Evolutionary conservation across 1,140 invertebrate genomes (phyloP).

Genomic region (Drosophila erecta): DNA sequence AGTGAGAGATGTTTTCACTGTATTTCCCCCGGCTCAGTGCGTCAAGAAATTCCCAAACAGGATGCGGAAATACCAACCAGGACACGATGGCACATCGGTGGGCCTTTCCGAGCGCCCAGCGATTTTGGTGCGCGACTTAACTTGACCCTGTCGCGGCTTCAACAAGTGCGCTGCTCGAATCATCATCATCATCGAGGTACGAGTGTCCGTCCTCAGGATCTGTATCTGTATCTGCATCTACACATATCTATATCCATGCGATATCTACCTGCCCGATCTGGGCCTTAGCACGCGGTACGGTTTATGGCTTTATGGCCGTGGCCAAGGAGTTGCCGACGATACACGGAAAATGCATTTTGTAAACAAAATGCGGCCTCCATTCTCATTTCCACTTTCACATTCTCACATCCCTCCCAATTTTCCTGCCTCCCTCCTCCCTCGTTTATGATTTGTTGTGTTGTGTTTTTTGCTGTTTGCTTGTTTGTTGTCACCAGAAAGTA

Average conservation of each 20-base stretch:
- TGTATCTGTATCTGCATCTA: neutral
- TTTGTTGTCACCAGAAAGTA: neutral
- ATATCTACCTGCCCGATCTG: conserved; percentile 25
- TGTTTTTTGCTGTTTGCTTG: neutral
- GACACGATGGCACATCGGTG: neutral
- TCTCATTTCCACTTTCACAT: conserved; percentile 17
- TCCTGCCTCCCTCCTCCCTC: conserved; percentile 1
- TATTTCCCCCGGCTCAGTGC: conserved; percentile 43
- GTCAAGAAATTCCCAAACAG: conserved; percentile 29
- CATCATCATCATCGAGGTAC: conserved; percentile 38
- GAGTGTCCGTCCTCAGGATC: neutral
- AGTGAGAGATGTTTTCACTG: neutral
- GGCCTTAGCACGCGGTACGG: conserved; percentile 33
- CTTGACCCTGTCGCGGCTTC: conserved; percentile 41
- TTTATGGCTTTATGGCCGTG: conserved; percentile 56
- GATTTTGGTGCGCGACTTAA: conserved; percentile 7
- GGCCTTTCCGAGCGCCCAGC: conserved; percentile 35
- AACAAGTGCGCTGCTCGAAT: conserved; percentile 36
- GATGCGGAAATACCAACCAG: conserved; percentile 36
- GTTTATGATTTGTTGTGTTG: conserved; percentile 25
- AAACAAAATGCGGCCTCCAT: conserved; percentile 57
- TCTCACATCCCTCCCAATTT: neutral
- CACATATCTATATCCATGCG: no score
- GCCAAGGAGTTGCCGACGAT: conserved; percentile 68
- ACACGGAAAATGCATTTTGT: conserved; percentile 75